Evolutionary conservation across 2,113 vertebrate species (phyloP).

Genomic region (Epinephelus fuscoguttatus): DNA sequence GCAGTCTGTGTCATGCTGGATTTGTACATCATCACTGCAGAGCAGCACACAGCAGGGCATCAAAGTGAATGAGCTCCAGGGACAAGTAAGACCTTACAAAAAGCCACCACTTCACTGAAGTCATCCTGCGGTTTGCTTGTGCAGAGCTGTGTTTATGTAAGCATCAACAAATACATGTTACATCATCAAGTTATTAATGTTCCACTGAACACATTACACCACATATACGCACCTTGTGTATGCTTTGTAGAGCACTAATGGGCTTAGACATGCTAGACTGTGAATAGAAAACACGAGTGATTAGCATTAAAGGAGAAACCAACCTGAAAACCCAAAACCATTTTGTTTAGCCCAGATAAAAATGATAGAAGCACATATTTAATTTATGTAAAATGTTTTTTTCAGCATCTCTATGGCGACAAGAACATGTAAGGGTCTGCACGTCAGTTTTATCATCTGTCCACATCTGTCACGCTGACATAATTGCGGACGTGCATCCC

Average conservation of each 20-base stretch:
- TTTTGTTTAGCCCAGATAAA: background rate
- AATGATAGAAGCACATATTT: background rate
- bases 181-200: conserved; percentile 47
- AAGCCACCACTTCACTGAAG: background rate
- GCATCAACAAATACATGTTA: conserved; percentile 34
- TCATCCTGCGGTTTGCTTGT: conserved; percentile 13
- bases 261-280: background rate
- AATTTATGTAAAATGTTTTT: background rate
- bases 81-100: conserved; percentile 13
- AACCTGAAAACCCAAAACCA: accelerated
- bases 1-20: background rate
- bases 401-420: background rate
- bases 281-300: background rate
- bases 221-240: background rate
- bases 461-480: background rate
- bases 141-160: conserved; percentile 39
- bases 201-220: conserved; percentile 34
- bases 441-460: background rate
- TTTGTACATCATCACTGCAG: background rate
- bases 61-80: conserved; percentile 20
- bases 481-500: background rate
- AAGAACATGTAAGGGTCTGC: background rate
- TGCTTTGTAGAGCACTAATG: background rate
- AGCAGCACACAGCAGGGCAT: background rate
- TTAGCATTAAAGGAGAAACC: background rate